Evolutionary conservation across 2,888 invertebrate genomes (phyloP), one percentile per base, ranked within the genome.

Genomic region (Netelia fuscicornis): DNA sequence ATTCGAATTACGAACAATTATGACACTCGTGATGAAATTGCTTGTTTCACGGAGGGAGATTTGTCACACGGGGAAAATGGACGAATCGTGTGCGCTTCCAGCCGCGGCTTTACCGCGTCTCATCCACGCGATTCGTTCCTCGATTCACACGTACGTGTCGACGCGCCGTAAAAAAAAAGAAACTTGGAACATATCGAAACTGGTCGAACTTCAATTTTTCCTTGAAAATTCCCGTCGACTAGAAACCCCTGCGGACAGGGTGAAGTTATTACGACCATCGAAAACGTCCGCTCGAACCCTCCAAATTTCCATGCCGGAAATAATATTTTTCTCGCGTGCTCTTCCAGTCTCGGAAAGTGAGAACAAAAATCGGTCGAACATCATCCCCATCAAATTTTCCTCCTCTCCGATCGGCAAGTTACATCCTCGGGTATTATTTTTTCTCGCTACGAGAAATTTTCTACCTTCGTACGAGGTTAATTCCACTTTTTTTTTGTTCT

Each of bases 1-100:
- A 88, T 91, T 90, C 89, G 87, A 91, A 92, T 92, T 91, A 90
- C 90, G 83, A 87, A 89, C 91, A 92, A 92, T 92, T 91, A 91
- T 90, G 89, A 48, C 86, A 86, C 83, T 83, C 85, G 86, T 88
- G 89, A 89, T 82, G 86, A 88, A 91, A 92, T 91, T 90, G 90
- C 90, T 91, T 89, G 90, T 90, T 87, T 87, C 88, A 75, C 71
- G 84, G 37, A 75, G 85, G 56, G 72, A 74, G 81, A 76, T 70
- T 42, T 62, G 3, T 54, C 48, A 72, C 52, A 58, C 67, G 77
- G 79, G 68, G 81, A 60, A 86, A 85, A 68, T 52, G 56, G 54
- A 68, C 72, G 30, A 64, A 75, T 20, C 2, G 54, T 68, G 74
- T 30, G 54, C 13, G 10, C 11, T 25, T 60, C 11, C 25, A 37